Evolutionary conservation across 2,797 vertebrate genomes (phyloP).

Genomic region (Coccyzus lansbergi): DNA sequence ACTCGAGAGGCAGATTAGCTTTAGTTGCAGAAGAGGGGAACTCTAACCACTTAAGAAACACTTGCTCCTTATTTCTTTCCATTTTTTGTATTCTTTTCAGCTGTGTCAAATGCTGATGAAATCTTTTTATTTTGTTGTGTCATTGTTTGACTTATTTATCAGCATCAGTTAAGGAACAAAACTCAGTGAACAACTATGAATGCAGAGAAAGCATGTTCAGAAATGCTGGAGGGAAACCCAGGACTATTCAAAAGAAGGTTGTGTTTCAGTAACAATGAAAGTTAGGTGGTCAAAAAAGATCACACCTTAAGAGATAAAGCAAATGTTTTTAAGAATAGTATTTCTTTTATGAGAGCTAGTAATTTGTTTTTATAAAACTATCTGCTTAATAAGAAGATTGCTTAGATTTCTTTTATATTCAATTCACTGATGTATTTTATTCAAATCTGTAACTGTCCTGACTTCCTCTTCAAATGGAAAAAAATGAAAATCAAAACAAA

Average conservation of each 20-base stretch:
- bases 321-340: neutral
- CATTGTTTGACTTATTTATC: neutral
- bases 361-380: neutral
- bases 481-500: neutral
- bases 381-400: neutral
- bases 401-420: neutral
- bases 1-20: constrained; percentile 55
- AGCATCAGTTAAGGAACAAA: neutral
- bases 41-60: constrained; percentile 25
- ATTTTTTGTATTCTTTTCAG: neutral
- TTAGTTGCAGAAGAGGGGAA: constrained; percentile 27
- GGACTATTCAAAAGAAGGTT: neutral
- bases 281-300: neutral
- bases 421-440: neutral
- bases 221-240: constrained; percentile 8
- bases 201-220: neutral
- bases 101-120: neutral
- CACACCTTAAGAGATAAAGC: neutral
- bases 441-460: neutral
- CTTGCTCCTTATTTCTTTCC: neutral
- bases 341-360: neutral
- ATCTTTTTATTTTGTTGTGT: neutral
- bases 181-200: neutral
- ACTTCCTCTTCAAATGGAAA: neutral
- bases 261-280: neutral